Evolutionary conservation across 2,888 invertebrate genomes (phyloP).

Genomic region (Lottia scabra): DNA sequence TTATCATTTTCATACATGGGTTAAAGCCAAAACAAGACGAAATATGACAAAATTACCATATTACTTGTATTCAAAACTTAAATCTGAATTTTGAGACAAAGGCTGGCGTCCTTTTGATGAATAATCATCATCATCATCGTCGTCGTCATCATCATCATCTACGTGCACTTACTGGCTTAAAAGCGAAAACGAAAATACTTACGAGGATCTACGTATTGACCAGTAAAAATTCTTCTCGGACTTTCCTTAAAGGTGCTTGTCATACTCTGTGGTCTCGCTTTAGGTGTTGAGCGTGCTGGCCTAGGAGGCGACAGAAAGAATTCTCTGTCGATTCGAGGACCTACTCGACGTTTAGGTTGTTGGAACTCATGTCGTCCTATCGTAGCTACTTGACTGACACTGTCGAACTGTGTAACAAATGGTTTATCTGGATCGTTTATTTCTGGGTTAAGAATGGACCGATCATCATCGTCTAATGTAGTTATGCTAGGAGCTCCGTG

Average conservation of each 20-base stretch:
- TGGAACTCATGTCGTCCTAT: neutral
- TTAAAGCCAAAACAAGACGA: too few species aligned
- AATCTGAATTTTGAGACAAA: too few species aligned
- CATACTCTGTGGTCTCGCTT: slow-evolving; percentile 15
- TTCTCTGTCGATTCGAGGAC: neutral
- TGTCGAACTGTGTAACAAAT: slow-evolving; percentile 24
- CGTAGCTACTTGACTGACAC: slow-evolving; percentile 22
- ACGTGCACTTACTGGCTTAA: too few species aligned
- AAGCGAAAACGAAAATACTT: slow-evolving; percentile 27
- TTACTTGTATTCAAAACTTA: too few species aligned
- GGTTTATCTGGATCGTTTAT: slow-evolving; percentile 15
- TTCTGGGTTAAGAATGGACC: neutral
- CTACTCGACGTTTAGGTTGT: neutral
- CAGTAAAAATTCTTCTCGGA: slow-evolving; percentile 43
- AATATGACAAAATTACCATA: too few species aligned
- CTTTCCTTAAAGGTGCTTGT: slow-evolving; percentile 7
- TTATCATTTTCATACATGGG: too few species aligned
- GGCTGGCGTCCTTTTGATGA: too few species aligned
- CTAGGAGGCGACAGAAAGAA: slow-evolving; percentile 12
- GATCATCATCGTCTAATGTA: neutral
- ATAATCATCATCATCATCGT: too few species aligned
- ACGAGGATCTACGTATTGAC: slow-evolving; percentile 52
- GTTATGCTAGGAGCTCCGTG: neutral
- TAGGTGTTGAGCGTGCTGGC: slow-evolving; percentile 17
- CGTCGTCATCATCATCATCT: too few species aligned